Percentiles rank a stretch among this genome's conserved stretches.
phyloP scores from a whole-genome alignment of 2,113 vertebrate genomes.

The Benitochromis conjunctus region DNA sequence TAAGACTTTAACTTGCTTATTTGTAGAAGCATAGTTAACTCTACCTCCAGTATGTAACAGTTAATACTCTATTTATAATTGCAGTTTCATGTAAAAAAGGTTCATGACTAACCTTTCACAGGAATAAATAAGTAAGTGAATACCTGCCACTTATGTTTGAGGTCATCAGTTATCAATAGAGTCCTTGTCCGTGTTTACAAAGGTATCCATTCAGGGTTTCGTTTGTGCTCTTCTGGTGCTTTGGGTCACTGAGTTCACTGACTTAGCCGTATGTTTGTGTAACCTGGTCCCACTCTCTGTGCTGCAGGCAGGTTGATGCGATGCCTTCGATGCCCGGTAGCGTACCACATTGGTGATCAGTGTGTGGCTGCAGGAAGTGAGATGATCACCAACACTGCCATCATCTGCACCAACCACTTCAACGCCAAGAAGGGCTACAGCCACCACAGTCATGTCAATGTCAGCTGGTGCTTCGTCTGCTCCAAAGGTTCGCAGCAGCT shows the following conservation, averaged over 20 bases:
- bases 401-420: conserved; percentile 93
- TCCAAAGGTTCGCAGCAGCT: conserved; percentile 84
- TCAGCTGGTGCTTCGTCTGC: conserved; percentile 99
- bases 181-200: background rate
- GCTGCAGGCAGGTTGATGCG: conserved; percentile 87
- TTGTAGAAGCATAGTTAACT: background rate
- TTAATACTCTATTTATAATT: background rate
- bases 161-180: background rate
- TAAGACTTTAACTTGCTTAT: background rate
- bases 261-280: background rate
- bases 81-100: background rate
- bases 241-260: background rate
- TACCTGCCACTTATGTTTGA: background rate
- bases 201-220: background rate
- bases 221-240: background rate
- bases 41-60: background rate
- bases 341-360: conserved; percentile 87
- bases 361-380: conserved; percentile 92
- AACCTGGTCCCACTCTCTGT: background rate
- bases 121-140: background rate
- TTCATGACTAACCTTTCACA: background rate
- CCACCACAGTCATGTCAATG: conserved; percentile 94
- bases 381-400: conserved; percentile 82
- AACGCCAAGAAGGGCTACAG: conserved; percentile 87
- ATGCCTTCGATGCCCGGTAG: conserved; percentile 92